Percentiles rank a stretch among this genome's conserved stretches.
phyloP scores from a whole-genome alignment of 2,888 invertebrate species.

The Hypomecis atomaria region DNA sequence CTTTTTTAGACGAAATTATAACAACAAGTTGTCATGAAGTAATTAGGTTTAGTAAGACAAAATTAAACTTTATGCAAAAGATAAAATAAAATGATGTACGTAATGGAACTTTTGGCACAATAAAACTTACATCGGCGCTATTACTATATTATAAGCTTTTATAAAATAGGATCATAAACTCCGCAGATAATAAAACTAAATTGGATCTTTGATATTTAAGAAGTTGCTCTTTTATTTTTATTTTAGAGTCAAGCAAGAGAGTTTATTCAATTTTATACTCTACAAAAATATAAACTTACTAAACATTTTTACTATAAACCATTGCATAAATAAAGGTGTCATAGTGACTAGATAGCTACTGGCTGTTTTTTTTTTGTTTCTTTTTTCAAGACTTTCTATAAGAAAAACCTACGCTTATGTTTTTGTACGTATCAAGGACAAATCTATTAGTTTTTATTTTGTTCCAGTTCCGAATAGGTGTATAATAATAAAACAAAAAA shows the following conservation, averaged over 20 bases:
- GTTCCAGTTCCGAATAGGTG: too few species aligned
- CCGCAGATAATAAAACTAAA: slow-evolving; percentile 11
- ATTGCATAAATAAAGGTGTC: background rate
- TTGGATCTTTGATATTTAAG: slow-evolving; percentile 20
- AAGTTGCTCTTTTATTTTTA: slow-evolving; percentile 13
- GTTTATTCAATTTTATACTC: background rate
- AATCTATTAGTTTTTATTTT: too few species aligned
- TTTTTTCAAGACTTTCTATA: slow-evolving; percentile 9
- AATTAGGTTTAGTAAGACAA: too few species aligned
- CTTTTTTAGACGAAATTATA: too few species aligned
- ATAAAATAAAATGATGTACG: background rate
- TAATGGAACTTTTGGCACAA: background rate
- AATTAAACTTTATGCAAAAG: too few species aligned
- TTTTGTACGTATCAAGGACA: slow-evolving; percentile 11
- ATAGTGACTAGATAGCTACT: slow-evolving; percentile 12
- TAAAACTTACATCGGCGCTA: background rate
- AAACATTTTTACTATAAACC: background rate
- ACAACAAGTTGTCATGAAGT: too few species aligned
- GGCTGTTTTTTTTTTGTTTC: slow-evolving; percentile 11
- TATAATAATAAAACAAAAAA: too few species aligned
- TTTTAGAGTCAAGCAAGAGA: background rate
- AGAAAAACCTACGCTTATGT: slow-evolving; percentile 1
- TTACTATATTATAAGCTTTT: background rate
- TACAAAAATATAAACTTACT: background rate
- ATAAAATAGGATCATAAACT: slow-evolving; percentile 7